These are phyloP conservation scores for Platycheirus albimanus DNA, from an alignment of 2,888 invertebrate genomes.

Conservation along the genomic window DNA sequence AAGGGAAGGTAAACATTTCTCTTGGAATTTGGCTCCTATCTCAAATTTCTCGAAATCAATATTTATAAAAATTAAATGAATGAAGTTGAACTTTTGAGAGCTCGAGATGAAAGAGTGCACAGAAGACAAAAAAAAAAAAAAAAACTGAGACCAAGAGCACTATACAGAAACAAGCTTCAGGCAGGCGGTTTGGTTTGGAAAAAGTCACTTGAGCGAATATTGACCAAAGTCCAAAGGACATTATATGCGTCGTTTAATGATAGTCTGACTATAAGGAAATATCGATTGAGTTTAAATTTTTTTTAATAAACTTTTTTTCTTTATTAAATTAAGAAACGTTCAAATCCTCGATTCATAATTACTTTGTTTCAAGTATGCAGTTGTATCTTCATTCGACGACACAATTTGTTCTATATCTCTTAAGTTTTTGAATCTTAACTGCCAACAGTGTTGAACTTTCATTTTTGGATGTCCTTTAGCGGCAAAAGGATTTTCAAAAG, in stretches of 20 bases:
- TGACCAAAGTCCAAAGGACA: slow-evolving; percentile 70
- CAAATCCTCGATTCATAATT: no score
- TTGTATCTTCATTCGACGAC: no score
- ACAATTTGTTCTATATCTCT: no score
- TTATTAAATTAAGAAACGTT: no score
- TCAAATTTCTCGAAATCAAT: slow-evolving; percentile 70
- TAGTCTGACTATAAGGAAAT: slow-evolving; percentile 22
- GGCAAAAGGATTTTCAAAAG: no score
- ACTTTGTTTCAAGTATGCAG: no score
- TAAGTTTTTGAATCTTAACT: no score
- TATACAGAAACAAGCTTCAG: slow-evolving; percentile 8
- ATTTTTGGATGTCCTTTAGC: no score
- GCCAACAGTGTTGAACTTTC: no score
- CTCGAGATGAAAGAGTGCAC: slow-evolving; percentile 23
- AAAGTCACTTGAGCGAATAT: slow-evolving; percentile 36
- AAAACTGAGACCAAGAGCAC: slow-evolving; percentile 7
- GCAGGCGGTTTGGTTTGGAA: slow-evolving; percentile 16
- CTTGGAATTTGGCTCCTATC: slow-evolving; percentile 27
- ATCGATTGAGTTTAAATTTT: slow-evolving; percentile 50
- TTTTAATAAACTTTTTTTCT: background rate
- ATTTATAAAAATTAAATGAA: slow-evolving; percentile 69
- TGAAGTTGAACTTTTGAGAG: slow-evolving; percentile 68
- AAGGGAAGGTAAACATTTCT: slow-evolving; percentile 22
- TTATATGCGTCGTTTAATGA: slow-evolving; percentile 51
- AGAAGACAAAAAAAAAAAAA: background rate